Base-by-base conservation (phyloP, 2,888 invertebrate species). In the Sylvicola cinctus region DNA sequence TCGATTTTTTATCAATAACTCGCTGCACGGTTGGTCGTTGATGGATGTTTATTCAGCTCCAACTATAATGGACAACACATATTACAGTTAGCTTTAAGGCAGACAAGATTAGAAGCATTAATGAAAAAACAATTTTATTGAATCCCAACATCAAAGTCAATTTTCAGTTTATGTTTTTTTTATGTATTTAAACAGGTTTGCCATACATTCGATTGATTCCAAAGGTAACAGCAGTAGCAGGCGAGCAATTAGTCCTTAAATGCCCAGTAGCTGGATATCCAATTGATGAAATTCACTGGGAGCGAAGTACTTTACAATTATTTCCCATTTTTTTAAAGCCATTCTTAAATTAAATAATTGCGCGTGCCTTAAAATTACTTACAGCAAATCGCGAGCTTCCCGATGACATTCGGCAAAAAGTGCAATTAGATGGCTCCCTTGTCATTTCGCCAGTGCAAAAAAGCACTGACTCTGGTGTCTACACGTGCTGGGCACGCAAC, bases 251-350 rank as follows among this genome's bases (percentile, higher is more conserved):
- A 44, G 66, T 70, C 35, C 61, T 83, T 37, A 74, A 75, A 52
- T 83, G 83, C 56, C 80, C 80, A 14, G 81, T 80, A 17, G 77
- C 80, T 14, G 83, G 83, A 15, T 80, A 76, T 56, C 81, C 83
- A 16, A 75, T 81, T 41, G 74, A 77, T 47, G 71, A 75, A 47
- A 74, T 81, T 46, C 72, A 73, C 40, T 83, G 83, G 83, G 77
- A 76, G 51, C 68, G 76, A 46, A 70, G 66, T 65, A 46, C 3
- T n/a, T n/a, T n/a, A n/a, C n/a, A n/a, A n/a, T n/a, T n/a, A n/a
- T n/a, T n/a, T n/a, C n/a, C n/a, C n/a, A n/a, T n/a, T n/a, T n/a
- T n/a, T n/a, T n/a, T n/a, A n/a, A n/a, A n/a, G n/a, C n/a, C n/a
- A n/a, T n/a, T n/a, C n/a, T n/a, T n/a, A n/a, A n/a, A n/a, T n/a